Evolutionary conservation across 2,888 invertebrate genomes (phyloP), one percentile per base, ranked within the genome.

Genomic region (Pandemis corylana): DNA sequence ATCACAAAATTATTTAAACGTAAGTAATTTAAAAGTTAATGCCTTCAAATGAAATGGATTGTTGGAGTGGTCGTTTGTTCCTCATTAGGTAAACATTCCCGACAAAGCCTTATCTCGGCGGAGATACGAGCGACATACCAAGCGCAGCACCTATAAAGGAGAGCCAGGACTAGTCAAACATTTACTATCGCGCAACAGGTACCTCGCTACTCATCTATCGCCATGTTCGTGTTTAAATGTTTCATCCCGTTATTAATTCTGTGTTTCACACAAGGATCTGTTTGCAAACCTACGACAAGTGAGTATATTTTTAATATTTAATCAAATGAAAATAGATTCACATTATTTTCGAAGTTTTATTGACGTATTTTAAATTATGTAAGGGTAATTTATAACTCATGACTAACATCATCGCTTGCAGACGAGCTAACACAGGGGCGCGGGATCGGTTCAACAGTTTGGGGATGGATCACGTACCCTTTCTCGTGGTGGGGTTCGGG

Each of bases 11-110:
- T 28, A 59, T n/a, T 12, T 59, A 3, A 20, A 59, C 28, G 13
- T 20, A n/a, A 65, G 12, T 65, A 46, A 44, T 20, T 28, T 59
- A 15, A 68, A 67, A 53, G 36, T 62, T 36, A 41, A 44, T 28
- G 64, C 76, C 72, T 76, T 81, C 81, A 87, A 86, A 87, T 89
- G 85, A 87, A 86, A 89, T 84, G 84, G 77, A 82, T 85, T 82
- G 80, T 81, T 77, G 82, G 80, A 82, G 81, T 80, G 82, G 87
- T 87, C 85, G 85, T 88, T 87, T 85, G 83, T 87, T 81, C 80
- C 88, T 90, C 92, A 90, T 93, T 92, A 94, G 80, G 89, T 89
- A 93, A 94, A 94, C 92, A 94, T 94, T 94, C 90, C 91, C 90
- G 84, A 84, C 82, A 78, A 78, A 76, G 78, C 79, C 85, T 93